Evolutionary conservation across 1,140 invertebrate genomes (phyloP).

Genomic region (Venturia canescens): DNA sequence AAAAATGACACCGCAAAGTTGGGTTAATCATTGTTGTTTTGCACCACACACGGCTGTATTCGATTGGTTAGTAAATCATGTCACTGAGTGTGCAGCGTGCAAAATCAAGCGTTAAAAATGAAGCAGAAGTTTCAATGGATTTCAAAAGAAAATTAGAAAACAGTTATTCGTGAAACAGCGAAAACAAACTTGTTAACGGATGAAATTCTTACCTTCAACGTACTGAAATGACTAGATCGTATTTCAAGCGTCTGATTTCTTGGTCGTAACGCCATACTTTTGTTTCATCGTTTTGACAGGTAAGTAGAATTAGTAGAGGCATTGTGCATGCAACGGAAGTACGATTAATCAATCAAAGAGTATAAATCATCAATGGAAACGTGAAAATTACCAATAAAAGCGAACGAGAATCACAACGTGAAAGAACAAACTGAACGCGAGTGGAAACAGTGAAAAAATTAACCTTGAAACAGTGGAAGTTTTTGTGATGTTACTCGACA

Average conservation of each 20-base stretch:
- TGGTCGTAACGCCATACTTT: conserved; percentile 59
- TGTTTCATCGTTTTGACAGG: conserved; percentile 25
- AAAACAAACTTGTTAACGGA: neutral
- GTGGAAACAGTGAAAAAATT: neutral
- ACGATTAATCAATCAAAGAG: neutral
- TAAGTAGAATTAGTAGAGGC: conserved; percentile 39
- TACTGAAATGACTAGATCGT: conserved; percentile 48
- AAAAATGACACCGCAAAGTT: neutral
- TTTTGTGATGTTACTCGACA: no score
- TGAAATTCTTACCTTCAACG: conserved; percentile 63
- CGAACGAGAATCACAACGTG: neutral
- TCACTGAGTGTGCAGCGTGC: neutral
- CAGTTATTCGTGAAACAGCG: neutral
- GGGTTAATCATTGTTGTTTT: no score
- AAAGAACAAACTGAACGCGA: neutral
- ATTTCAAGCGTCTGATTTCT: conserved; percentile 53
- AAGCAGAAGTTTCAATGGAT: no score
- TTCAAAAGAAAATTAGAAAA: neutral
- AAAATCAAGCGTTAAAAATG: neutral
- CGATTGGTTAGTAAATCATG: no score
- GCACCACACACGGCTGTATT: no score
- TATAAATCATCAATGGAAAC: no score
- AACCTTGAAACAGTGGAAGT: no score
- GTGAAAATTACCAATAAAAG: neutral
- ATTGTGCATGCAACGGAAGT: conserved; percentile 64